phyloP scores from a whole-genome alignment of 2,113 vertebrate species.

The Leucopsar rothschildi region DNA sequence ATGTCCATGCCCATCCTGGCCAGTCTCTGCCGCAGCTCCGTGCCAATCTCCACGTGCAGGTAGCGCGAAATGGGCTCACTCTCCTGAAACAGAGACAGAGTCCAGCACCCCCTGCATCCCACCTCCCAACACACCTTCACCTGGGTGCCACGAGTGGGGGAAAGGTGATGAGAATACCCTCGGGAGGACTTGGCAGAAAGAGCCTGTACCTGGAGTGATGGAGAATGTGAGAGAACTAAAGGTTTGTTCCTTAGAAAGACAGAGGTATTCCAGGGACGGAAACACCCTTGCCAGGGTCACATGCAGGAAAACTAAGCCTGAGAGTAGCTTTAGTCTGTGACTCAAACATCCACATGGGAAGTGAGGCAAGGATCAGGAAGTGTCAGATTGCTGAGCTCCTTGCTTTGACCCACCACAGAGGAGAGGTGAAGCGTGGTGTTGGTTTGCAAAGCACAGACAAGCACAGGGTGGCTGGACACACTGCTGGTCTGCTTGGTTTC shows the following conservation, averaged over 20 bases:
- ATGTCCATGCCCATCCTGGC: slow-evolving; percentile 90
- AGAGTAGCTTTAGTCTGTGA: background rate
- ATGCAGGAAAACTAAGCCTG: background rate
- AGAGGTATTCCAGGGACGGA: background rate
- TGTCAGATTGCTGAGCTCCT: background rate
- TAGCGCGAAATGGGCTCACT: slow-evolving; percentile 89
- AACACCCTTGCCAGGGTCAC: background rate
- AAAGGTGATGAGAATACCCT: background rate
- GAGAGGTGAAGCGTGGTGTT: background rate
- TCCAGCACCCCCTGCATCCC: background rate
- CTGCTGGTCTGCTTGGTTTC: background rate
- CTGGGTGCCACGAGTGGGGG: background rate
- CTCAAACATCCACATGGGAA: background rate
- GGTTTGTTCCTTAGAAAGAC: background rate
- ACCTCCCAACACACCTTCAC: background rate
- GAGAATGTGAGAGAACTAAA: background rate
- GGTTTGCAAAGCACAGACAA: slow-evolving; percentile 1
- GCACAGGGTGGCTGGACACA: background rate
- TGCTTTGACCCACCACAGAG: background rate
- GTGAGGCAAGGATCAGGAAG: background rate
- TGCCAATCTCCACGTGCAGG: slow-evolving; percentile 72
- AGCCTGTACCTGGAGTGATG: background rate
- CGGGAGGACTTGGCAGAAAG: background rate
- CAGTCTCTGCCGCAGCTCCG: slow-evolving; percentile 81
- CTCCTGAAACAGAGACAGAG: slow-evolving; percentile 75